These are phyloP conservation scores for Empidonax alnorum DNA, from an alignment of 2,113 vertebrate genomes.

Conservation along the genomic window DNA sequence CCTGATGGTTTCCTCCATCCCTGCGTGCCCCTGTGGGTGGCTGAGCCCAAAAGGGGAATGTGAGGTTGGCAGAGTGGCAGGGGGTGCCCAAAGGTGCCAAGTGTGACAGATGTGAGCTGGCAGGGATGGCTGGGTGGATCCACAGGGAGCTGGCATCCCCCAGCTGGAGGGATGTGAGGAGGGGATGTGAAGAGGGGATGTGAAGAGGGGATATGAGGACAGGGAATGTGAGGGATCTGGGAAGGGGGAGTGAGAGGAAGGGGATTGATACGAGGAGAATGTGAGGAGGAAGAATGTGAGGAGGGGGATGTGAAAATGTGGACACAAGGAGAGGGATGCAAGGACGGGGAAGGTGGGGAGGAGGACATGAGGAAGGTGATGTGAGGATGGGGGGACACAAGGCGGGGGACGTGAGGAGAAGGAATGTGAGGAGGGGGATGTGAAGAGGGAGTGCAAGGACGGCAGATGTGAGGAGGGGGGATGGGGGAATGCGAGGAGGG, in stretches of 20 bases:
- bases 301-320: no score
- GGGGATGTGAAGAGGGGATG: not conserved
- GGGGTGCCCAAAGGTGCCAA: not conserved
- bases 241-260: not conserved
- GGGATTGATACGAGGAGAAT: not conserved
- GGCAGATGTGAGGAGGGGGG: no score
- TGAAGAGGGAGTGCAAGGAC: no score
- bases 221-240: not conserved
- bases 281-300: not conserved
- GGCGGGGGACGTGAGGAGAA: not conserved
- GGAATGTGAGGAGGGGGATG: not conserved
- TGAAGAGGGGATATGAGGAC: not conserved
- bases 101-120: not conserved
- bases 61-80: not conserved
- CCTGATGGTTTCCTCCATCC: not conserved
- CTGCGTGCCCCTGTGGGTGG: fast-evolving
- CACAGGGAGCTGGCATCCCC: not conserved
- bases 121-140: not conserved
- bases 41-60: not conserved
- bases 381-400: no score
- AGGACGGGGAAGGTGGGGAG: no score
- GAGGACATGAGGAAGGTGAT: not conserved
- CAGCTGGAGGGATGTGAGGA: not conserved
- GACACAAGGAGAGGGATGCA: no score
- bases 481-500: no score